A percentile compares a stretch with the other conserved stretches of the same genome.
phyloP scores from a whole-genome alignment of 2,888 invertebrate genomes.

The Ennomos erosarius region DNA sequence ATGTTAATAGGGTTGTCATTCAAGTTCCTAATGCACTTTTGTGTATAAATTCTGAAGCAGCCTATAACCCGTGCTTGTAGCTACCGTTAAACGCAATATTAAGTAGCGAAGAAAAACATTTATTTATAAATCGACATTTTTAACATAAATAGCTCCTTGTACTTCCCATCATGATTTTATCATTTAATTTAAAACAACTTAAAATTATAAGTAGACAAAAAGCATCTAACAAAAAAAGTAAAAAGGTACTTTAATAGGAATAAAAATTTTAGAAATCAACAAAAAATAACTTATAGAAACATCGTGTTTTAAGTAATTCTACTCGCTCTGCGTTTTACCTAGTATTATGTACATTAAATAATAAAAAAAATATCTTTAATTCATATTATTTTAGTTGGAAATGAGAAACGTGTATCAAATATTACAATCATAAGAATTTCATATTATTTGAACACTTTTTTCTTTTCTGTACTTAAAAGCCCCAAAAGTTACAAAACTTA shows the following conservation, averaged over 20 bases:
- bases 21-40: constrained; percentile 45
- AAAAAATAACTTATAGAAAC: constrained; percentile 65
- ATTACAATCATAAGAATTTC: constrained; percentile 1
- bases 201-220: constrained; percentile 64
- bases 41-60: constrained; percentile 62
- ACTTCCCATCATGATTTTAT: constrained; percentile 73
- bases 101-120: constrained; percentile 62
- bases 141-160: constrained; percentile 71
- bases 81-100: constrained; percentile 58
- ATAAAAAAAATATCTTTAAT: constrained; percentile 18
- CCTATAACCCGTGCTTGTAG: constrained; percentile 71
- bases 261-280: constrained; percentile 78
- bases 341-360: constrained; percentile 38
- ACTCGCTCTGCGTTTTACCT: constrained; percentile 69
- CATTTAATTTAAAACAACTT: constrained; percentile 57
- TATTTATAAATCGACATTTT: constrained; percentile 52
- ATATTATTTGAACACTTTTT: constrained; percentile 10
- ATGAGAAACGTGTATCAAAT: constrained; percentile 16
- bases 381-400: constrained; percentile 4
- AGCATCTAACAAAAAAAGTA: constrained; percentile 67
- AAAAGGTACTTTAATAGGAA: constrained; percentile 82
- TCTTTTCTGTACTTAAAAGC: constrained; percentile 31
- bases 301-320: constrained; percentile 50
- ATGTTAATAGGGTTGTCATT: constrained; percentile 55
- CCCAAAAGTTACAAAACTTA: constrained; percentile 46